phyloP scores from a whole-genome alignment of 2,797 vertebrate species.

The Vespertilio murinus region DNA sequence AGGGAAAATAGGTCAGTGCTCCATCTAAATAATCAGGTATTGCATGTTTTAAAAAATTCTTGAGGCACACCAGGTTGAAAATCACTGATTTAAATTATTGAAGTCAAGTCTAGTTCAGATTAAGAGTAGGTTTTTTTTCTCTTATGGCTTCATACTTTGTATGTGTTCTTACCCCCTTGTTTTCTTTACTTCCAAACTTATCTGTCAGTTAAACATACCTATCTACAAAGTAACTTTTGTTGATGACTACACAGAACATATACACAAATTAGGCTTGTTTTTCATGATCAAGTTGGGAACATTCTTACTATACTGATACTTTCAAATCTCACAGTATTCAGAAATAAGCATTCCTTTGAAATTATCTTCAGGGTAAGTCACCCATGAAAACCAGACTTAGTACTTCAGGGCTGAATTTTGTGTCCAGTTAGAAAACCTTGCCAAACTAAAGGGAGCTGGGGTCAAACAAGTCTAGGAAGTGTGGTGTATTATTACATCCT shows the following conservation, averaged over 20 bases:
- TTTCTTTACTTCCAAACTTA: neutral
- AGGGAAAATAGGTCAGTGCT: neutral
- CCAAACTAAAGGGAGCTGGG: neutral
- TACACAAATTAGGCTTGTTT: neutral
- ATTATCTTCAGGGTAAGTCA: neutral
- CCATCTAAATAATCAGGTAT: neutral
- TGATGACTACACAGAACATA: neutral
- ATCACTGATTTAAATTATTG: neutral
- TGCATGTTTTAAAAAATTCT: neutral
- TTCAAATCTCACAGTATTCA: neutral
- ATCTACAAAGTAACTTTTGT: constrained; percentile 18
- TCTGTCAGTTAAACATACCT: neutral
- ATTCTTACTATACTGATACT: neutral
- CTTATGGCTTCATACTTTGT: neutral
- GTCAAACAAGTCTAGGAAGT: neutral
- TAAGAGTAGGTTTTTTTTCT: neutral
- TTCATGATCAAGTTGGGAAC: neutral
- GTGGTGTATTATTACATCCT: neutral
- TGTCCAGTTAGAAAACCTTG: neutral
- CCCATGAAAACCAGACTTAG: neutral
- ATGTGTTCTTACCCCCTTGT: neutral
- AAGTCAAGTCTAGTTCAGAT: neutral
- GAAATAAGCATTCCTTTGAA: neutral
- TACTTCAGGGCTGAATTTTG: neutral
- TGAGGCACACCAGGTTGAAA: neutral